Conservation (phyloP, 2,797 vertebrate genomes). For the Rhyacichthys aspro region DNA sequence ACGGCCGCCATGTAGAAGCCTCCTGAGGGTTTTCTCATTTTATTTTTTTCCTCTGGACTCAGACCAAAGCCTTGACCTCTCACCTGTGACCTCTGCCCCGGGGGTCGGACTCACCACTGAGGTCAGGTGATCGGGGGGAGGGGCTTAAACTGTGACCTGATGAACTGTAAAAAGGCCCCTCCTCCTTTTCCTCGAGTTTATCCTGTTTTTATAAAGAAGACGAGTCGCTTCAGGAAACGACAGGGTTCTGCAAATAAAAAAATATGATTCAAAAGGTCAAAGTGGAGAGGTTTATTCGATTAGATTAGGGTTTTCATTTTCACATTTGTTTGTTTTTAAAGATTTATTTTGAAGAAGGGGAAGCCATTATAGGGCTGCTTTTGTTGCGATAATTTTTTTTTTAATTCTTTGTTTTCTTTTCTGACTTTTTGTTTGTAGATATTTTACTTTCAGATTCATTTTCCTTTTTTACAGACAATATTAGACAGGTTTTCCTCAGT, state of each 20-base stretch:
- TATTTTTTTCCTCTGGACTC: slow-evolving; percentile 38
- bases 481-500: too few relatives aligned
- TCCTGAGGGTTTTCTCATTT: slow-evolving; percentile 20
- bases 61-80: slow-evolving; percentile 81
- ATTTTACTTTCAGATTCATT: too few relatives aligned
- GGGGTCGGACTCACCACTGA: slow-evolving; percentile 21
- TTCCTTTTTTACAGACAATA: too few relatives aligned
- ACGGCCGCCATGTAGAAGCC: slow-evolving; percentile 87
- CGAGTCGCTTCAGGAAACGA: too few relatives aligned
- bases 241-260: not conserved
- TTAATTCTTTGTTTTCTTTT: too few relatives aligned
- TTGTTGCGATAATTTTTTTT: too few relatives aligned
- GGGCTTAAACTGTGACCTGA: slow-evolving; percentile 23
- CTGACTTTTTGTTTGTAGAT: too few relatives aligned
- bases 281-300: not conserved
- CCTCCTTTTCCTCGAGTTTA: not conserved
- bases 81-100: slow-evolving; percentile 13
- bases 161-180: slow-evolving; percentile 28
- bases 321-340: too few relatives aligned
- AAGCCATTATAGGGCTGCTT: too few relatives aligned
- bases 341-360: not conserved
- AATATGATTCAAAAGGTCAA: not conserved
- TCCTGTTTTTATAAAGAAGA: not conserved
- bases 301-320: too few relatives aligned
- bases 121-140: slow-evolving; percentile 3